Conservation (phyloP, 2,888 invertebrate genomes). For the Pardosa pseudoannulata region DNA sequence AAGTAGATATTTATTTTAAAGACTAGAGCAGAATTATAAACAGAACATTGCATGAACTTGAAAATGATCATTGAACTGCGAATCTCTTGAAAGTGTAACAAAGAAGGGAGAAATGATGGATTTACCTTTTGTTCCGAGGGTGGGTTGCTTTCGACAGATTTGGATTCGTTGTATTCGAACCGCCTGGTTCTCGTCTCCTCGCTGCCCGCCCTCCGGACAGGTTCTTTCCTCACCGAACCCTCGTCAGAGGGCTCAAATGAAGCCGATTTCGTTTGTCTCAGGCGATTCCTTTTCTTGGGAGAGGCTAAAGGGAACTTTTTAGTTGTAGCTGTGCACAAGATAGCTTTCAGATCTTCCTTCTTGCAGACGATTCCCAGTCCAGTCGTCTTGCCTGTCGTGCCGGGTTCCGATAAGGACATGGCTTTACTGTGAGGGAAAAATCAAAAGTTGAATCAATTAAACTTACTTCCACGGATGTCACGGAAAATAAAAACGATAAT, state of each 20-base stretch:
- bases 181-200: slow-evolving; percentile 37
- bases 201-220: slow-evolving; percentile 53
- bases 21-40: no score
- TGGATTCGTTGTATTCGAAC: slow-evolving; percentile 29
- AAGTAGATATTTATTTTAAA: no score
- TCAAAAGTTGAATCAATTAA: no score
- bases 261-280: slow-evolving; percentile 67
- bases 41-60: no score
- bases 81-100: no score
- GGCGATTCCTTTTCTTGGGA: slow-evolving; percentile 30
- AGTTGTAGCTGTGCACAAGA: slow-evolving; percentile 51
- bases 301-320: slow-evolving; percentile 53
- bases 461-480: no score
- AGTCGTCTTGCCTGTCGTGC: slow-evolving; percentile 39
- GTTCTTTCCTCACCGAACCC: slow-evolving; percentile 17
- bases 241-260: slow-evolving; percentile 59
- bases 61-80: no score
- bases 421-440: slow-evolving; percentile 40
- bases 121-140: background rate
- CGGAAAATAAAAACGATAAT: no score
- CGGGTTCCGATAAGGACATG: slow-evolving; percentile 61
- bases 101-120: no score
- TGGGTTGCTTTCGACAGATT: background rate
- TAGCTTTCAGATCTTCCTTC: slow-evolving; percentile 67
- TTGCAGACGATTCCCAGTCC: slow-evolving; percentile 69